These are phyloP conservation scores for Penaeus chinensis DNA, from an alignment of 1,140 invertebrate species.

Conservation along the genomic window DNA sequence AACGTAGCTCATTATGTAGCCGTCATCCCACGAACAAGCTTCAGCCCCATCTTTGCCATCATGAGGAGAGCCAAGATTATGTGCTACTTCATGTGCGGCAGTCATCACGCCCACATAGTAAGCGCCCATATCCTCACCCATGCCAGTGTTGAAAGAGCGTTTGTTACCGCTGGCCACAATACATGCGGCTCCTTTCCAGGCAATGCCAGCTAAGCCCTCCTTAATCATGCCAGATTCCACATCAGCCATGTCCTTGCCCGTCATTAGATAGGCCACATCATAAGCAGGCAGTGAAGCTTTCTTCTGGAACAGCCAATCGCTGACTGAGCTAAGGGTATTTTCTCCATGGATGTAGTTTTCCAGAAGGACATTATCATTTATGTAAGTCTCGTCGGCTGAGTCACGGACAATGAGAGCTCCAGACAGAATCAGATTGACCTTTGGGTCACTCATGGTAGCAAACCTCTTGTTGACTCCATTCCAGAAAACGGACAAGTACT, in stretches of 20 bases:
- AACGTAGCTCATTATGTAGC: slow-evolving; percentile 64
- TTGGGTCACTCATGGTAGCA: slow-evolving; percentile 56
- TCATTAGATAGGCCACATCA: slow-evolving; percentile 60
- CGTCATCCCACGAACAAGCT: slow-evolving; percentile 58
- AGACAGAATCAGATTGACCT: slow-evolving; percentile 53
- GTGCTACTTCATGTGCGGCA: slow-evolving; percentile 64
- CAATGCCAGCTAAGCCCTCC: slow-evolving; percentile 35
- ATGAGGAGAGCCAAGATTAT: slow-evolving; percentile 64
- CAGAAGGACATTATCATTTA: slow-evolving; percentile 45
- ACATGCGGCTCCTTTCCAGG: slow-evolving; percentile 50
- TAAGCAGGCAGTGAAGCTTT: slow-evolving; percentile 31
- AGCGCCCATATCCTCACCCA: slow-evolving; percentile 63
- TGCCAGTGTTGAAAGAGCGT: slow-evolving; percentile 50
- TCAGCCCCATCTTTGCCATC: slow-evolving; percentile 56
- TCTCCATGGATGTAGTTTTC: slow-evolving; percentile 46
- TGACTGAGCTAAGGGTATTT: slow-evolving; percentile 45
- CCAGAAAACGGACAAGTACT: slow-evolving; percentile 63
- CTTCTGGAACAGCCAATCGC: slow-evolving; percentile 57
- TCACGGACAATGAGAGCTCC: slow-evolving; percentile 50
- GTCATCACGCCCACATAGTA: slow-evolving; percentile 62
- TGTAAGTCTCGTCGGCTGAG: slow-evolving; percentile 50
- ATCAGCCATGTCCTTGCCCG: slow-evolving; percentile 49
- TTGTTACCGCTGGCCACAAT: background rate
- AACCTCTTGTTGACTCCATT: slow-evolving; percentile 63
- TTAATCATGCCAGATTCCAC: slow-evolving; percentile 36